Evolutionary conservation across 2,113 vertebrate species (phyloP).

Genomic region (Solea senegalensis): DNA sequence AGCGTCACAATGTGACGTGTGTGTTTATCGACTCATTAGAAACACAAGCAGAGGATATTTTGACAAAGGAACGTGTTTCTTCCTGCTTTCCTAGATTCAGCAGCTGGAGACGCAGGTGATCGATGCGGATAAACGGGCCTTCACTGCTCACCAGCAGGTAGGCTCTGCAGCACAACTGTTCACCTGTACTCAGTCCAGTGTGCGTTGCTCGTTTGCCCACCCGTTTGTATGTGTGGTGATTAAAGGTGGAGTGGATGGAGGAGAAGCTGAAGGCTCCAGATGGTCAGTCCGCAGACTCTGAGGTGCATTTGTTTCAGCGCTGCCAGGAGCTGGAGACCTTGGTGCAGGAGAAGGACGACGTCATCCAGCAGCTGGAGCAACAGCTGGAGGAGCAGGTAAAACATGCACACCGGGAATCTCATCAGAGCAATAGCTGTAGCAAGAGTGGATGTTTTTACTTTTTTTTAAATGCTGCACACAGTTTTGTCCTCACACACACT

Average conservation of each 20-base stretch:
- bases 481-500: neutral
- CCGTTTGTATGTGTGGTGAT: conserved; percentile 3
- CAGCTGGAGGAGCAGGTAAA: conserved; percentile 96
- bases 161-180: neutral
- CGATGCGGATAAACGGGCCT: conserved; percentile 91
- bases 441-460: neutral
- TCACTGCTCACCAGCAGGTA: conserved; percentile 94
- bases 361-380: conserved; percentile 87
- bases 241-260: conserved; percentile 95
- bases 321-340: conserved; percentile 91
- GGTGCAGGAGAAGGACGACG: conserved; percentile 91
- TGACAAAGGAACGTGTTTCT: neutral
- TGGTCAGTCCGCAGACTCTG: conserved; percentile 88
- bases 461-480: neutral
- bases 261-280: conserved; percentile 93
- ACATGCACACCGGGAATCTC: neutral
- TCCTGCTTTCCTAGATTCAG: conserved; percentile 85
- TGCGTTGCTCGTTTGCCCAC: neutral
- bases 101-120: conserved; percentile 94
- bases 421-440: neutral
- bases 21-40: no score
- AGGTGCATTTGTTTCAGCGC: conserved; percentile 87
- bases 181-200: neutral
- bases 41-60: neutral
- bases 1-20: no score